Percentiles rank a stretch among this genome's conserved stretches.
phyloP scores from a whole-genome alignment of 2,888 invertebrate species.

The Drosophila parthenogenetica region DNA sequence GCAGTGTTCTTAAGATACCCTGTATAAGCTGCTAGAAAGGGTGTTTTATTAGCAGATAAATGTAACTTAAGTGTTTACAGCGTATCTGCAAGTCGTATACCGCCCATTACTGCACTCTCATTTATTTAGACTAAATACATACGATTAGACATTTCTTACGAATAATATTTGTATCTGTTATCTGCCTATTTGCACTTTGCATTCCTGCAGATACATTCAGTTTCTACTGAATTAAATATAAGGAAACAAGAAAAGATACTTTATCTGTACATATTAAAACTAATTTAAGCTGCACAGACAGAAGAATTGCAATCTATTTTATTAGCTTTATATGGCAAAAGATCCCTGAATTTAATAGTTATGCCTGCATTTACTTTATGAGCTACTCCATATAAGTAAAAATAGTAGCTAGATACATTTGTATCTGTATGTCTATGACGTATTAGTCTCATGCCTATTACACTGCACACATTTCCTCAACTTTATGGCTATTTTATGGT shows the following conservation, averaged over 20 bases:
- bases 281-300: too few relatives aligned
- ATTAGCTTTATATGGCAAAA: not conserved
- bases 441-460: constrained; percentile 1
- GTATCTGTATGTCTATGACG: constrained; percentile 1
- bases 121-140: constrained; percentile 6
- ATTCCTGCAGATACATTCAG: constrained; percentile 5
- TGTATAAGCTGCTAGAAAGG: not conserved
- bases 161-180: constrained; percentile 25
- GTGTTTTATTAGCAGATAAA: not conserved
- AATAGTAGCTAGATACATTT: not conserved
- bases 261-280: too few relatives aligned
- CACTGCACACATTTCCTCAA: not conserved
- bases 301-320: not conserved
- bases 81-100: not conserved
- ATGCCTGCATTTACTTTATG: not conserved
- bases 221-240: not conserved
- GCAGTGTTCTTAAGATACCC: not conserved
- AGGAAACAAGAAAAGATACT: not conserved
- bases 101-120: not conserved
- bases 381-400: not conserved
- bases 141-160: not conserved
- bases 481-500: constrained; percentile 8
- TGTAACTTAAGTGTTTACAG: not conserved
- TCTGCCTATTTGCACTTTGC: constrained; percentile 1
- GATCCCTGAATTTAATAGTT: not conserved